Evolutionary conservation across 2,888 invertebrate genomes (phyloP), one percentile per base, ranked within the genome.

Genomic region (Chrysomela aeneicollis): DNA sequence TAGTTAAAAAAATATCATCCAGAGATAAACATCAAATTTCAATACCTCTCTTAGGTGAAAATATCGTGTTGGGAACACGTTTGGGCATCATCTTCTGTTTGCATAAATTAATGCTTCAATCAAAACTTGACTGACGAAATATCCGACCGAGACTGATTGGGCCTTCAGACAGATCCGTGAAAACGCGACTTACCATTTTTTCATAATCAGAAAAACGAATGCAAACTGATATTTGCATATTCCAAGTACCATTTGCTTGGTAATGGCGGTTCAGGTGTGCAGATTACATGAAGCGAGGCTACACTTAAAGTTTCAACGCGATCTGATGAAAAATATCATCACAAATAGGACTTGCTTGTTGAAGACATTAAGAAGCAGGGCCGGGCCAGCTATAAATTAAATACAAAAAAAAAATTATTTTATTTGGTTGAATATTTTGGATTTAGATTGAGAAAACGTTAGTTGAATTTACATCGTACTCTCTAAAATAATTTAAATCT

Each of bases 251-350:
- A 42, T 57, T 46, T 46, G 57, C 42, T 15, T n/a, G 21, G 15
- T 17, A 26, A 55, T 17, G 42, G 55, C 26, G 15, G 22, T 46
- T 30, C 57, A 57, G 57, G 57, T 57, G 57, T 57, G 22, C 57
- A 57, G 37, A 57, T 57, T 57, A 57, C 46, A 57, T n/a, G 30
- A 17, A 9, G 30, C 18, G 57, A 57, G 17, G 30, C 22, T 15
- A 26, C 26, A 42, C 35, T 55, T 55, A 15, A 46, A 17, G 32
- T 18, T 46, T 12, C 42, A 46, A 32, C 30, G 30, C 42, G 42
- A 35, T 35, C 32, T 35, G 32, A 35, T 35, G 32, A 35, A 42
- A 42, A 42, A 42, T 35, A 35, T 10, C 10, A 35, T 35, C 15
- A 15, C 15, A 42, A 42, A 42, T 42, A 35, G 42, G 15, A 2